Evolutionary conservation across 2,888 invertebrate genomes (phyloP).

Genomic region (Kryphioiulus occultus): DNA sequence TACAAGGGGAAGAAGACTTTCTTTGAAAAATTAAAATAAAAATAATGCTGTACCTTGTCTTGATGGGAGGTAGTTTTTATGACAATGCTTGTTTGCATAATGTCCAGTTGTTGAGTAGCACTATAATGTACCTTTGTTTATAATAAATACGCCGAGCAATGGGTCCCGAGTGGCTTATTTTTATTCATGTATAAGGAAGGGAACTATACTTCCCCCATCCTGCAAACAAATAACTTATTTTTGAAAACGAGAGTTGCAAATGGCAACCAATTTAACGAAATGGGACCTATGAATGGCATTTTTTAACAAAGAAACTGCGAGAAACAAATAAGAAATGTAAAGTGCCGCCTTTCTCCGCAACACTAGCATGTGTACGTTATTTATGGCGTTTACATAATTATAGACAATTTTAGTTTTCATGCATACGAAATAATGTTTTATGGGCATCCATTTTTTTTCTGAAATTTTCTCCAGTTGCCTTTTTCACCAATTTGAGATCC

Average conservation of each 20-base stretch:
- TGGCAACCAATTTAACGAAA: conserved; percentile 32
- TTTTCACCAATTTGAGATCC: not conserved
- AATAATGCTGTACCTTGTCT: not conserved
- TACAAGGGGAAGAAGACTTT: conserved; percentile 9
- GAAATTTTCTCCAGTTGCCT: not conserved
- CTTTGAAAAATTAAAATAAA: conserved; percentile 25
- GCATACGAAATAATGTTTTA: conserved; percentile 9
- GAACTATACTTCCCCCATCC: conserved; percentile 2
- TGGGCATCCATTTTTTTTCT: not conserved
- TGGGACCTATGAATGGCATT: conserved; percentile 24
- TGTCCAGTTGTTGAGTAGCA: not conserved
- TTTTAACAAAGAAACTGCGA: not conserved
- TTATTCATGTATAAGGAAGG: conserved; percentile 20
- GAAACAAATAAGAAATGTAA: not conserved
- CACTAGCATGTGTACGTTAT: not conserved
- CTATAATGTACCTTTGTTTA: conserved; percentile 13
- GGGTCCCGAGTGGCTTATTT: conserved; percentile 34
- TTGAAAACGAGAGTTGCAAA: not conserved
- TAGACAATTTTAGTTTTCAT: not conserved
- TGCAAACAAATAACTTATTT: conserved; percentile 6
- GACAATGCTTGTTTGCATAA: not conserved
- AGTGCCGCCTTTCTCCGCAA: not conserved
- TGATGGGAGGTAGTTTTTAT: conserved; percentile 32
- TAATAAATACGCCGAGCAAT: conserved; percentile 6
- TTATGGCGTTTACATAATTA: not conserved